Evolutionary conservation across 2,888 invertebrate species (phyloP), one percentile per base, ranked within the genome.

Genomic region (Carterocephalus palaemon): DNA sequence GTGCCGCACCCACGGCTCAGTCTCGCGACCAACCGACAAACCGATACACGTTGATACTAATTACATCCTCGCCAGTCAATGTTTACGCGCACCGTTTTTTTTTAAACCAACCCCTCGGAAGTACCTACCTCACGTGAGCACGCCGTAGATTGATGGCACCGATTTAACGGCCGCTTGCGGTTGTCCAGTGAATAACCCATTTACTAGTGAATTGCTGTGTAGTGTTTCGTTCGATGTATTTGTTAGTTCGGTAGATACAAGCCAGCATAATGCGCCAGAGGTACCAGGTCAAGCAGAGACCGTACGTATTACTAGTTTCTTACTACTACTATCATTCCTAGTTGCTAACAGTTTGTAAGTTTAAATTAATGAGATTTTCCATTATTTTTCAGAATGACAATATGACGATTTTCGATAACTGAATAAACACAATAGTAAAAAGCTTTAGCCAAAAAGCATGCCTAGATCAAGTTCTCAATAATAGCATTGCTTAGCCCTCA

Each of bases 271-370:
- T 86, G 85, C 83, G 85, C 62, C 85, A 86, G 68, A 70, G 84
- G 61, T 86, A 86, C 67, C 86, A 86, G 68, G 70, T 86, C 65
- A 84, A 85, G 68, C 85, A 85, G 58, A 76, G 74, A 71, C 71
- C 77, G 85, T 86, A 85, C 60, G 86, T 86, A 84, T 75, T 59
- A n/a, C n/a, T n/a, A n/a, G n/a, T n/a, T n/a, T n/a, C n/a, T n/a
- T n/a, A n/a, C n/a, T n/a, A n/a, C n/a, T n/a, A n/a, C n/a, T n/a
- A n/a, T n/a, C n/a, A n/a, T n/a, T n/a, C n/a, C n/a, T n/a, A n/a
- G n/a, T n/a, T n/a, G n/a, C n/a, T n/a, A n/a, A n/a, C n/a, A 42
- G 52, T 57, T 60, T 43, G 38, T 36, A 12, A 5, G 24, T 26
- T 16, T 46, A 12, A 15, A n/a, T 6, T 5, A 46, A 49, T 55